Evolutionary conservation across 1,140 invertebrate genomes (phyloP), one percentile per base, ranked within the genome.

Genomic region (Atta cephalotes): DNA sequence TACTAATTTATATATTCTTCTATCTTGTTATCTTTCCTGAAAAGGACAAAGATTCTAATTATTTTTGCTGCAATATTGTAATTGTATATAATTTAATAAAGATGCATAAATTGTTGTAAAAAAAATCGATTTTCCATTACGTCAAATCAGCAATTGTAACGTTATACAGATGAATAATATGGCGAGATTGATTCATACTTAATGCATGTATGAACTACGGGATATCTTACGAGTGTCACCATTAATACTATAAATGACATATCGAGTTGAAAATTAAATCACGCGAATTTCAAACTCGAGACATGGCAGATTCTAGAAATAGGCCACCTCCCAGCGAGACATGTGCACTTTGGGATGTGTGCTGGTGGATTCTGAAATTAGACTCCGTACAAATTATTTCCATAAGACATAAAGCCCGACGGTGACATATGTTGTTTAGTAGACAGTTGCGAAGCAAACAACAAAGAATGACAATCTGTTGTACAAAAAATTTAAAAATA

Each of bases 211-310:
- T 39, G 4, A 81, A 70, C 28, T 80, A 12, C 21, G 7, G 28
- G 14, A 70, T 35, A 56, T 6, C 39, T 56, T 31, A n/a, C 25
- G 2, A 35, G n/a, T 12, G 35, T 78, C 35, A 63, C 56, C 16
- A 9, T 0, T 49, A 65, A 78, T 25, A 31, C 28, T 14, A 65
- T 65, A 65, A 79, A 35, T 35, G 62, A 79, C 62, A 25, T 12
- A 80, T 70, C 78, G 14, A 70, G 63, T 53, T 56, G 28, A 70
- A 79, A 79, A 80, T 80, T 70, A 71, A 81, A 56, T 71, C 49
- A 18, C 18, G 16, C 51, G 39, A 81, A n/a, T 71, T 71, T 10
- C n/a, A 49, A 21, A 60, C 56, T 49, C 10, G 70, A 25, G 18
- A 49, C 18, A 31, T 25, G 53, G 76, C 58, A 51, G 71, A 51